phyloP scores from a whole-genome alignment of 2,113 vertebrate genomes.

The Leptocoma aspasia region DNA sequence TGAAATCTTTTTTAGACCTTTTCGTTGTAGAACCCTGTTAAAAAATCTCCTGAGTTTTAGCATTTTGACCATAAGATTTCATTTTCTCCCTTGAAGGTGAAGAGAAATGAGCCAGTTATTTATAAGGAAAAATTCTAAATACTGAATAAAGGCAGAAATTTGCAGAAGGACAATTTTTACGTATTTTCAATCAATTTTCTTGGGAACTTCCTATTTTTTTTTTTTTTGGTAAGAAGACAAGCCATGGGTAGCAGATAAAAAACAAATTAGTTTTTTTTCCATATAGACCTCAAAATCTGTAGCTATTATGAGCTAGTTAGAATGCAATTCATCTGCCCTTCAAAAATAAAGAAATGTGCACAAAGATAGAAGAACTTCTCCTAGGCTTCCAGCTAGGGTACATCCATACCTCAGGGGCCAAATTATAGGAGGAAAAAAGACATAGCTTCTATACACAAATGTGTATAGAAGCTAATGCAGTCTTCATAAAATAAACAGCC shows the following conservation, averaged over 20 bases:
- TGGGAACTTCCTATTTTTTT: neutral
- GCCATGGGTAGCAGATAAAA: neutral
- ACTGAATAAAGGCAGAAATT: neutral
- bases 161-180: neutral
- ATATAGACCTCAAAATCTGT: neutral
- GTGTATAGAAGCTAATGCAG: neutral
- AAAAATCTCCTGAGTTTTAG: neutral
- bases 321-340: neutral
- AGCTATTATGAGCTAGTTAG: neutral
- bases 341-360: neutral
- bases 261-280: neutral
- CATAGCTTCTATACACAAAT: no score
- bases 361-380: neutral
- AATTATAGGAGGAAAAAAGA: neutral
- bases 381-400: neutral
- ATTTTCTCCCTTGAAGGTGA: neutral
- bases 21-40: neutral
- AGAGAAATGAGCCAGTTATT: neutral
- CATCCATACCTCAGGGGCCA: neutral
- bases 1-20: neutral
- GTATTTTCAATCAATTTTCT: neutral
- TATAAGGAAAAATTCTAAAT: neutral
- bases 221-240: neutral
- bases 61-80: neutral
- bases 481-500: neutral